Base-by-base conservation (phyloP, 2,113 vertebrate genomes). In the Ceyx melanurus region DNA sequence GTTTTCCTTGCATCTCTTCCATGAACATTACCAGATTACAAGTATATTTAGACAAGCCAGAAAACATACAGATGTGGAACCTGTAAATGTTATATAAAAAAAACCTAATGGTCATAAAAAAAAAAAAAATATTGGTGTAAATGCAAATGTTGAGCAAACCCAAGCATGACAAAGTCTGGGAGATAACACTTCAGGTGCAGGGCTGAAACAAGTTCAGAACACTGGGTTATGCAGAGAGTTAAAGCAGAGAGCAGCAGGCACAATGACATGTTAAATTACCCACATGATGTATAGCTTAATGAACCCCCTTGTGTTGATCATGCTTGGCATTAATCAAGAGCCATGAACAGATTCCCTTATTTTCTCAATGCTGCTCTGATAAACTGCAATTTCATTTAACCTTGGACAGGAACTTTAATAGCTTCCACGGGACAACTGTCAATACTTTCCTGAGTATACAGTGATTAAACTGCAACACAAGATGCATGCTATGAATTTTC, bases 341-440 rank as follows among this genome's bases (percentile, higher is more conserved):
- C 98, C 98, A 98, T 98, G 98, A 99, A 98, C 99, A 99, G 98
- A 98, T 99, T 99, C 98, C 97, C 98, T 99, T 99, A 99, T 99
- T 99, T 99, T 98, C 99, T 99, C 99, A 99, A 99, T 99, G 99
- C 98, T 98, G 98, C 98, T 98, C 98, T 99, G 99, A 99, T 99
- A 99, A 99, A 99, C 99, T 99, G 99, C 99, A 99, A 99, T 99
- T 99, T 99, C 99, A 99, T 99, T 99, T 99, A 99, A 99, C 99
- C 99, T 99, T 99, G 99, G 99, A 99, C 98, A 99, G 99, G 98
- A 98, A 99, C 98, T 98, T 99, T 99, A 99, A 99, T 99, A 98
- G 99, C 99, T 99, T 99, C 98, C 98, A 98, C 98, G 98, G 99
- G 99, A 99, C 99, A 99, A 99, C 98, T 99, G 99, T 99, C 99